Base-by-base conservation (phyloP, 1,140 invertebrate species). In the Monomorium pharaonis region DNA sequence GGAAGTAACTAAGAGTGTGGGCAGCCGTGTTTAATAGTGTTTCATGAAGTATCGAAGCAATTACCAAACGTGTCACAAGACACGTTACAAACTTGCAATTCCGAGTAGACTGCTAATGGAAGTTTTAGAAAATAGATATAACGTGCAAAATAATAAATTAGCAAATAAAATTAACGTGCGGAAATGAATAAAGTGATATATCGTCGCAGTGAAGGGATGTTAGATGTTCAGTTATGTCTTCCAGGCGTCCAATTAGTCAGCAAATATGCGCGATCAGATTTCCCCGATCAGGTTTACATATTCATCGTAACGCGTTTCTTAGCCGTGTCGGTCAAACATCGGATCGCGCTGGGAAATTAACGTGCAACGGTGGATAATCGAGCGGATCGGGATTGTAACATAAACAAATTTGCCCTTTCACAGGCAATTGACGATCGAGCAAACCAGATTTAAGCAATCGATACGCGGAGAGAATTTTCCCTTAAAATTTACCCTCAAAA, bases 361-460 rank as follows among this genome's bases (percentile, higher is more conserved):
- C 24, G 51, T 42, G 65, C 42, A 44, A 16, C 37, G 58, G 65
- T 49, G 24, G 72, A 51, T 56, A 62, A 86, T 54, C 33, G 33
- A 70, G 12, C 65, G 37, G 21, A 10, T n/a, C 65, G 16, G 16
- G 12, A 1, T 10, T 81, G 77, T 44, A 30, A 70, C 21, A 18
- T 81, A 70, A 81, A 24, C 62, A 80, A 80, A 80, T 80, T 80
- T 70, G 24, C 18, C 63, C 54, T 81, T 69, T 88, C 77, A 37
- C 21, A n/a, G 37, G n/a, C 76, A 80, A 88, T 84, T 37, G 77
- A 84, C 27, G 51, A 69, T 47, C 42, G 18, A 44, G 44, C n/a
- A 63, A 63, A 63, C 24, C 62, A 80, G 12, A 70, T 70, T 81
- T 78, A 51, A 65, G 47, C 18, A 33, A n/a, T n/a, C n/a, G n/a